These are phyloP conservation scores for Hypena proboscidalis DNA, from an alignment of 2,888 invertebrate species.

Conservation along the genomic window DNA sequence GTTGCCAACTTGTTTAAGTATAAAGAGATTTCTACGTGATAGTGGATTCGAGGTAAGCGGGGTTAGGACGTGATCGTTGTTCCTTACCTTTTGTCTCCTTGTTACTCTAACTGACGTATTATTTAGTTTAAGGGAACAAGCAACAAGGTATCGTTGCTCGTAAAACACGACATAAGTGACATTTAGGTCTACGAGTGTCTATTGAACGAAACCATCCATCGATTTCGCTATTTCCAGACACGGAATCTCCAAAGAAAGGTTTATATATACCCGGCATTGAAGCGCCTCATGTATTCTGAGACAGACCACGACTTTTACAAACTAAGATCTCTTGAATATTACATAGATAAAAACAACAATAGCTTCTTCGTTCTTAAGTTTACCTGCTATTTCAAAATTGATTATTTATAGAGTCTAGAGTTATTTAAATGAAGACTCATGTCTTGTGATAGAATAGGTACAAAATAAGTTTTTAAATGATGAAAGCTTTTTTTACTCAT, in stretches of 20 bases:
- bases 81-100: conserved; percentile 32
- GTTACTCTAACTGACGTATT: conserved; percentile 32
- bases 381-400: conserved; percentile 7
- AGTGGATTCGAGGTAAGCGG: conserved; percentile 33
- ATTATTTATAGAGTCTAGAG: no score
- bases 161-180: conserved; percentile 35
- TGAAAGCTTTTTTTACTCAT: no score
- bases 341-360: conserved; percentile 4
- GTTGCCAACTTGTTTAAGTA: conserved; percentile 32
- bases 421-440: no score
- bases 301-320: conserved; percentile 8
- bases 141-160: conserved; percentile 26
- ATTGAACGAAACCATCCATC: no score
- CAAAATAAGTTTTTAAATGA: no score
- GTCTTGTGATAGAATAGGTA: no score
- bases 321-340: conserved; percentile 8
- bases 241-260: conserved; percentile 18
- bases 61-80: conserved; percentile 32
- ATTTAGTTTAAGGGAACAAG: no score
- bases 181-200: conserved; percentile 30
- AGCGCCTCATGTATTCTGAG: conserved; percentile 10
- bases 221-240: conserved; percentile 34
- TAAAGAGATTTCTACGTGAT: conserved; percentile 39
- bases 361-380: background rate
- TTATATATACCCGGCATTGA: conserved; percentile 14